phyloP scores from a whole-genome alignment of 2,888 invertebrate species.

The Thymelicus lineola region DNA sequence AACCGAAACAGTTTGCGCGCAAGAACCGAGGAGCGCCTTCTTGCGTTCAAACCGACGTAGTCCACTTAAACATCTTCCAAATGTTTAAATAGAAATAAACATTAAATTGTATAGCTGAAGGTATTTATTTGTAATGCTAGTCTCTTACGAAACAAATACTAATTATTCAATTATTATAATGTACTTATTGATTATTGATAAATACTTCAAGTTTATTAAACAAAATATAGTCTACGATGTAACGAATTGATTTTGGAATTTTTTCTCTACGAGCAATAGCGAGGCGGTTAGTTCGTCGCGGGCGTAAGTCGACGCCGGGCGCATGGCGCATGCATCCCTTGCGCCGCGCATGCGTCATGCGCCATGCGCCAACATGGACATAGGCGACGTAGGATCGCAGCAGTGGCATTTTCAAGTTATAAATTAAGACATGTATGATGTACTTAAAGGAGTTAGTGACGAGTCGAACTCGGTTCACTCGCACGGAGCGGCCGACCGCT shows the following conservation, averaged over 20 bases:
- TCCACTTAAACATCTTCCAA: slow-evolving; percentile 82
- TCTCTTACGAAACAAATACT: slow-evolving; percentile 85
- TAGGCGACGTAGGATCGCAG: slow-evolving; percentile 82
- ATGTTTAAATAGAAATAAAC: slow-evolving; percentile 83
- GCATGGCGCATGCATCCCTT: slow-evolving; percentile 5
- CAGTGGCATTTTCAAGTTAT: slow-evolving; percentile 83
- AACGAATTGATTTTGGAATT: slow-evolving; percentile 82
- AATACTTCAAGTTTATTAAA: slow-evolving; percentile 84
- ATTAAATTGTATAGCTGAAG: slow-evolving; percentile 85
- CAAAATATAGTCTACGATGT: slow-evolving; percentile 83
- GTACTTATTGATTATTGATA: slow-evolving; percentile 85
- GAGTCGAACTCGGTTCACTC: slow-evolving; percentile 64
- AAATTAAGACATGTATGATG: slow-evolving; percentile 81
- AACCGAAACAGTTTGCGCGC: slow-evolving; percentile 67
- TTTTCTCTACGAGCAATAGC: slow-evolving; percentile 80
- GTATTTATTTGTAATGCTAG: slow-evolving; percentile 85
- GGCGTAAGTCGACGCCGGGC: neutral
- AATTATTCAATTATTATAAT: slow-evolving; percentile 85
- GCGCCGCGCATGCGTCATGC: neutral
- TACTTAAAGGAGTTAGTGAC: slow-evolving; percentile 76
- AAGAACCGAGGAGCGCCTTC: slow-evolving; percentile 67
- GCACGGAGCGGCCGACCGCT: slow-evolving; percentile 65
- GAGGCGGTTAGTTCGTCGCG: slow-evolving; percentile 42
- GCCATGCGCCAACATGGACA: slow-evolving; percentile 46
- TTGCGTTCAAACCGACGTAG: slow-evolving; percentile 77